Base-by-base conservation (phyloP, 2,797 vertebrate species). In the Pelobates cultripes region DNA sequence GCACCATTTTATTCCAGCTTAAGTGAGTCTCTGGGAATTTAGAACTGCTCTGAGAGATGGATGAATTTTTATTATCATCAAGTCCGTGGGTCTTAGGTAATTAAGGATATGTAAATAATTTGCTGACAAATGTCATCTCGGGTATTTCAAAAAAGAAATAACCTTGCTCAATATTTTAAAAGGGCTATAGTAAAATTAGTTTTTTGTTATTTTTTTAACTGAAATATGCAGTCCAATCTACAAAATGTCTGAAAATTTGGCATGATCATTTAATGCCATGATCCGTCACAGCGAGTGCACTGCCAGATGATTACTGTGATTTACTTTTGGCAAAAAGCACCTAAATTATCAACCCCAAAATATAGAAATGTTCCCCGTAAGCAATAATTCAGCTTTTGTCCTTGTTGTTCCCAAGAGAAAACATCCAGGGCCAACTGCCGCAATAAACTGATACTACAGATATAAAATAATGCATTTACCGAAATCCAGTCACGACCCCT, bases 71-170 rank as follows among this genome's bases (percentile, higher is more conserved):
- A 43, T 45, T 43, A 12, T 73, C 42, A 64, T 73, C 68, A 71
- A 57, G 64, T 51, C 64, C 51, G 64, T 1, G 78, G 64, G 71
- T 73, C 43, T 74, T 74, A 40, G 6, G 14, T 4, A 69, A 70
- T 67, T 61, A 51, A 47, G 53, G 13, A 51, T 44, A 60, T 60
- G 45, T 74, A 73, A 44, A 73, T 74, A 68, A 44, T 74, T 74
- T 74, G 45, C 63, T 69, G 51, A 80, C 45, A 74, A 80, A 74
- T 44, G n/a, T 28, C 71, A 61, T 73, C 17, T 0, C 40, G 9
- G 40, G 8, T 51, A 51, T 51, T 51, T 51, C 2, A 68, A 67
- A 17, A 47, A 72, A 70, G 44, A 78, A 45, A 60, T 28, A 78
- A 61, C 47, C 47, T 43, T 44, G 8, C 15, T 70, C 60, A 70